Evolutionary conservation across 2,888 invertebrate genomes (phyloP), one percentile per base, ranked within the genome.

Genomic region (Drosophila flavopinicola): DNA sequence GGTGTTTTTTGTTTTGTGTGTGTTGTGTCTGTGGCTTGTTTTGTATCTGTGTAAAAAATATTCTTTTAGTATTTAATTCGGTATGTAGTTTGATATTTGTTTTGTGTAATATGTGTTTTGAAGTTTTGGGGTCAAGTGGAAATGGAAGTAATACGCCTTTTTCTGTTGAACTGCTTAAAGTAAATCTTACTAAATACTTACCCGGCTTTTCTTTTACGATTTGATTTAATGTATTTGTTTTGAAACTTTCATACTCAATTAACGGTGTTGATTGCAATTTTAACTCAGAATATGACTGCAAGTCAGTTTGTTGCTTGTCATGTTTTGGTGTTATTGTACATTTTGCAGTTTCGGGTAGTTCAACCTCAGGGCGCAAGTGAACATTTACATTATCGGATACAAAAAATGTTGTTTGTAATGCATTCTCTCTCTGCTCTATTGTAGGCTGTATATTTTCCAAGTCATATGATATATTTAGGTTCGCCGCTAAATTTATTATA

Each of bases 1-100:
- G 64, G 89, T 89, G 86, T 85, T 38, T 87, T 90, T 90, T 89
- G 92, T 90, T 83, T 89, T 70, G 89, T 90, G 86, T 92, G 90
- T 88, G 88, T 86, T 78, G 76, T 90, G 91, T 87, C 90, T 87
- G 78, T 90, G 74, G 64, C 79, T 78, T 88, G 74, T 77, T 73
- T 73, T 85, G 85, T 89, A 89, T 90, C 90, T 89, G 88, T 89
- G 78, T 89, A 77, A 87, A 78, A 87, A 78, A 86, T 85, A 73
- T 71, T 67, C 37, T 64, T 77, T 82, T 78, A 77, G 68, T 72
- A 67, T 58, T 51, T 67, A 49, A 7, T 54, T 64, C 44, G 56
- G 57, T 49, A 30, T 72, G 44, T 56, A 44, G 27, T 24, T 58
- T 68, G 20, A n/a, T 13, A 33, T 39, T 67, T 82, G 82, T 64